These are phyloP conservation scores for Kuschelorhynchus macadamiae DNA, from an alignment of 2,888 invertebrate species.

Conservation along the genomic window DNA sequence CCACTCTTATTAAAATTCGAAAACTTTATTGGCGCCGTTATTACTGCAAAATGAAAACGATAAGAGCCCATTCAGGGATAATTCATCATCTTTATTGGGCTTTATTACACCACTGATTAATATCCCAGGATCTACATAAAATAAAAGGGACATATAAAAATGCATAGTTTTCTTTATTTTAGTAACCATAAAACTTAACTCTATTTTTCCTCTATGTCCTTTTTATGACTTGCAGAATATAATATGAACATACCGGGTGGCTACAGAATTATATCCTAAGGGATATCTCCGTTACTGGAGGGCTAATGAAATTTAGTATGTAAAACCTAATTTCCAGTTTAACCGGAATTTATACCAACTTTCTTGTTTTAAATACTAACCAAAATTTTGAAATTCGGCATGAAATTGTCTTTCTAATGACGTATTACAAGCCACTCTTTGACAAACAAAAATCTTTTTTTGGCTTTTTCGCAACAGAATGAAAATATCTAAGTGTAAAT, in stretches of 20 bases:
- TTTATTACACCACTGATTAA: slow-evolving; percentile 27
- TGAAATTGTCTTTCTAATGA: too few relatives aligned
- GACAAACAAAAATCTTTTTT: too few relatives aligned
- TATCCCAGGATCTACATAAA: slow-evolving; percentile 27
- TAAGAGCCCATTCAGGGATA: slow-evolving; percentile 23
- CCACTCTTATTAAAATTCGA: slow-evolving; percentile 16
- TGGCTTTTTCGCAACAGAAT: too few relatives aligned
- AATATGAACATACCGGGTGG: not conserved
- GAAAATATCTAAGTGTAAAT: too few relatives aligned
- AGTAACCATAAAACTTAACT: slow-evolving; percentile 22
- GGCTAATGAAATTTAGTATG: too few relatives aligned
- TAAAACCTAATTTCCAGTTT: too few relatives aligned
- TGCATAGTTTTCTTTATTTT: slow-evolving; percentile 16
- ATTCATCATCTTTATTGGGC: slow-evolving; percentile 28
- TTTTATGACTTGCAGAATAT: not conserved
- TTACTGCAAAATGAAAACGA: slow-evolving; percentile 26
- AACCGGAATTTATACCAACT: too few relatives aligned
- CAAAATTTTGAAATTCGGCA: too few relatives aligned
- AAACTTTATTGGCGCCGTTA: slow-evolving; percentile 31
- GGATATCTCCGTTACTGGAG: too few relatives aligned
- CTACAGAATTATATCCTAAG: too few relatives aligned
- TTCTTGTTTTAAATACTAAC: too few relatives aligned
- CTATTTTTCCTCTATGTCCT: not conserved
- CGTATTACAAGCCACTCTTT: too few relatives aligned
- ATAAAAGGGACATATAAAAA: slow-evolving; percentile 17